phyloP scores from a whole-genome alignment of 2,797 vertebrate species.

The Periparus ater region DNA sequence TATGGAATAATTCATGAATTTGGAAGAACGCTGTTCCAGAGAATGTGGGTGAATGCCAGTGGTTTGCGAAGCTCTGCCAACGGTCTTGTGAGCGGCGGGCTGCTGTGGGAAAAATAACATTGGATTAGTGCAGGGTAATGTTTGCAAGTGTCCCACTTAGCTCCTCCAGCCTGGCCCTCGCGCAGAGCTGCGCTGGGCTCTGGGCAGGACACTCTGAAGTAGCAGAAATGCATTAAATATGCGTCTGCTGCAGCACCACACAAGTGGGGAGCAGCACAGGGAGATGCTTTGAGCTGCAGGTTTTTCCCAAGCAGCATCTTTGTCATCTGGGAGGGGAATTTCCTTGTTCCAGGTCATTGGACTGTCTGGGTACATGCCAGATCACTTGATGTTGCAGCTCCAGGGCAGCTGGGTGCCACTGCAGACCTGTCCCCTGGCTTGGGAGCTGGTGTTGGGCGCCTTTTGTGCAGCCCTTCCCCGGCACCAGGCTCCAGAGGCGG shows the following conservation, averaged over 20 bases:
- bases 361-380: neutral
- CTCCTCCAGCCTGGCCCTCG: neutral
- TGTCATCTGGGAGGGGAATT: neutral
- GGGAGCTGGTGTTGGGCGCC: neutral
- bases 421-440: neutral
- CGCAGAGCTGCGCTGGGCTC: neutral
- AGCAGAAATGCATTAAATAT: neutral
- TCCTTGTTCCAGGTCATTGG: neutral
- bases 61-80: neutral
- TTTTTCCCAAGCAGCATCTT: neutral
- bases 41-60: neutral
- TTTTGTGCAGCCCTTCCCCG: neutral
- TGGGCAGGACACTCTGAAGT: accelerated
- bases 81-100: neutral
- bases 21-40: neutral
- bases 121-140: neutral
- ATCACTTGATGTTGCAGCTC: neutral
- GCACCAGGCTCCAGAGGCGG: neutral
- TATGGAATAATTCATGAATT: neutral
- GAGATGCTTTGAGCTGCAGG: accelerated
- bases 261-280: neutral
- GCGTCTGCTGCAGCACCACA: neutral
- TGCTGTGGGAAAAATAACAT: neutral
- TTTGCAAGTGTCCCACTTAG: neutral
- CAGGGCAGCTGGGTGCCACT: neutral